Percentiles rank a stretch among this genome's conserved stretches.
Conservation (phyloP, 2,797 vertebrate genomes). For the Brachyrhaphis roseni region DNA sequence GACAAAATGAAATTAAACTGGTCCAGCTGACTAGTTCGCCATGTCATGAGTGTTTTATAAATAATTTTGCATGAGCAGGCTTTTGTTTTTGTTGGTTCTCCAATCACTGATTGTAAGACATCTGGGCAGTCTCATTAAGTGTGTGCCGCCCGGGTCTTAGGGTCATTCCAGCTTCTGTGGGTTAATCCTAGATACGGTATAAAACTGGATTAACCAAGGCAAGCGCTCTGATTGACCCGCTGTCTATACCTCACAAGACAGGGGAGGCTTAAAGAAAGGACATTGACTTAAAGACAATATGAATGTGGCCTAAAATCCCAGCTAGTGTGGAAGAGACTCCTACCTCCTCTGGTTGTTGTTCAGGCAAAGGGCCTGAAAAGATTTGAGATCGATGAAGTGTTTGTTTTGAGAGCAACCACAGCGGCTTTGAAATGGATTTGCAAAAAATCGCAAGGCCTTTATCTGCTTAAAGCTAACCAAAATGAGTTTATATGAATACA, state of each 20-base stretch:
- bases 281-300: slow-evolving; percentile 6
- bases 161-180: slow-evolving; percentile 41
- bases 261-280: slow-evolving; percentile 39
- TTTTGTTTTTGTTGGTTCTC: slow-evolving; percentile 7
- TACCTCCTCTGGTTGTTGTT: neutral
- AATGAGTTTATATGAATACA: slow-evolving; percentile 47
- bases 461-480: slow-evolving; percentile 63
- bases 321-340: neutral
- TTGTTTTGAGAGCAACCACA: slow-evolving; percentile 25
- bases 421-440: slow-evolving; percentile 53
- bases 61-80: slow-evolving; percentile 1
- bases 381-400: slow-evolving; percentile 43
- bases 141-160: slow-evolving; percentile 37
- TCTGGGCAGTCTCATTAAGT: slow-evolving; percentile 49
- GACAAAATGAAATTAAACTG: neutral
- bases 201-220: slow-evolving; percentile 67
- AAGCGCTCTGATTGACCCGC: slow-evolving; percentile 64
- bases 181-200: slow-evolving; percentile 69
- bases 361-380: slow-evolving; percentile 21
- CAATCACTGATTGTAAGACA: slow-evolving; percentile 40
- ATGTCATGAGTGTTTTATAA: slow-evolving; percentile 8
- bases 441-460: slow-evolving; percentile 53
- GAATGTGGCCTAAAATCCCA: slow-evolving; percentile 8
- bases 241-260: slow-evolving; percentile 23
- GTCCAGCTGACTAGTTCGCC: slow-evolving; percentile 25